Conservation (phyloP, 2,888 invertebrate genomes). For the Scaeva pyrastri region DNA sequence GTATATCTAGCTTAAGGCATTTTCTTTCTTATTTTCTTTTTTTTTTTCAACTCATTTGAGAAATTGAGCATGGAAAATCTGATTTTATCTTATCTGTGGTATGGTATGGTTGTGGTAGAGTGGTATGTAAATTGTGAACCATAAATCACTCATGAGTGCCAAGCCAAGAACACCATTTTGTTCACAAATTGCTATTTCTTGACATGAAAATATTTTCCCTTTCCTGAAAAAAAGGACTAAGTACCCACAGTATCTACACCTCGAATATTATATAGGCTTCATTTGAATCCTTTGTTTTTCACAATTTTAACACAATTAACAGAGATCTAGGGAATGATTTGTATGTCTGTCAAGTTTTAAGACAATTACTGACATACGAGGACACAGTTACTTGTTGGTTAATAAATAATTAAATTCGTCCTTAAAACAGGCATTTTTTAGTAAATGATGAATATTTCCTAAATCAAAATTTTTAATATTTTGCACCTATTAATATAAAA, state of each 20-base stretch:
- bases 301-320: slow-evolving; percentile 39
- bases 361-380: neutral
- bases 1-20: too few relatives aligned
- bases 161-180: slow-evolving; percentile 16
- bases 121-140: slow-evolving; percentile 29
- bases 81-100: slow-evolving; percentile 62
- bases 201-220: slow-evolving; percentile 26
- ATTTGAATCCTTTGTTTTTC: neutral
- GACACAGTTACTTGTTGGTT: neutral
- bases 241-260: neutral
- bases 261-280: neutral
- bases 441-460: too few relatives aligned
- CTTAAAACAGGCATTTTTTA: neutral
- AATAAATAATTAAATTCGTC: slow-evolving; percentile 45
- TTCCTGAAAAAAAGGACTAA: too few relatives aligned
- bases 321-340: neutral
- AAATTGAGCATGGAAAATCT: slow-evolving; percentile 33
- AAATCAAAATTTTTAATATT: too few relatives aligned
- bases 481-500: too few relatives aligned
- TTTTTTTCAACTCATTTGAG: slow-evolving; percentile 1
- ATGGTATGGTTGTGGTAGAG: neutral
- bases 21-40: neutral
- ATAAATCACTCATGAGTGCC: slow-evolving; percentile 57
- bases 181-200: slow-evolving; percentile 37
- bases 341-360: neutral